Percentiles rank a stretch among this genome's conserved stretches.
phyloP scores from a whole-genome alignment of 2,888 invertebrate species.

The Eilema sororculum region DNA sequence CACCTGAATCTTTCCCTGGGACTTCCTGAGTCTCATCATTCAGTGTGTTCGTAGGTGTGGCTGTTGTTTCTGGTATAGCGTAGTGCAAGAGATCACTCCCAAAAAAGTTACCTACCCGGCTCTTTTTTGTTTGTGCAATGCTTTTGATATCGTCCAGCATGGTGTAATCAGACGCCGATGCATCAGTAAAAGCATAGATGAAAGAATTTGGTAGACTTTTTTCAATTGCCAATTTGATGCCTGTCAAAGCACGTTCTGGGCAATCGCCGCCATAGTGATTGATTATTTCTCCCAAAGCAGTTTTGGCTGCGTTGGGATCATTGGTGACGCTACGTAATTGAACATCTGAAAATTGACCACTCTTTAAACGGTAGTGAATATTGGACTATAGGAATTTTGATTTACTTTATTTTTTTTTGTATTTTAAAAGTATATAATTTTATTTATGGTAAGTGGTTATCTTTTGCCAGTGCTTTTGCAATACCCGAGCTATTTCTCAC shows the following conservation, averaged over 20 bases:
- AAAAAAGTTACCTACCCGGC: slow-evolving; percentile 58
- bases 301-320: slow-evolving; percentile 55
- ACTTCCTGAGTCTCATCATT: too few species aligned
- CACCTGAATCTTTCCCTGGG: too few species aligned
- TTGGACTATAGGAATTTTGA: too few species aligned
- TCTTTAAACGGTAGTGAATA: not conserved
- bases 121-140: slow-evolving; percentile 59
- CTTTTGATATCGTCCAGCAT: slow-evolving; percentile 56
- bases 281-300: slow-evolving; percentile 42
- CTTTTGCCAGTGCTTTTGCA: not conserved
- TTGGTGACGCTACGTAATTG: slow-evolving; percentile 51
- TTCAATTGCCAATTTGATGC: slow-evolving; percentile 63
- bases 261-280: slow-evolving; percentile 59
- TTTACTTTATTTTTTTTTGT: too few species aligned
- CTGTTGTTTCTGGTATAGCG: not conserved
- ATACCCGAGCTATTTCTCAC: not conserved
- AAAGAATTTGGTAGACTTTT: slow-evolving; percentile 63
- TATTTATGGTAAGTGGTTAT: not conserved
- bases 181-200: slow-evolving; percentile 75
- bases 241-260: slow-evolving; percentile 67
- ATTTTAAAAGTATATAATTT: too few species aligned
- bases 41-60: not conserved
- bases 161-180: slow-evolving; percentile 62
- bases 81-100: not conserved
- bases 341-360: slow-evolving; percentile 45